Conservation (phyloP, 2,888 invertebrate species). For the Galerucella nymphaeae region DNA sequence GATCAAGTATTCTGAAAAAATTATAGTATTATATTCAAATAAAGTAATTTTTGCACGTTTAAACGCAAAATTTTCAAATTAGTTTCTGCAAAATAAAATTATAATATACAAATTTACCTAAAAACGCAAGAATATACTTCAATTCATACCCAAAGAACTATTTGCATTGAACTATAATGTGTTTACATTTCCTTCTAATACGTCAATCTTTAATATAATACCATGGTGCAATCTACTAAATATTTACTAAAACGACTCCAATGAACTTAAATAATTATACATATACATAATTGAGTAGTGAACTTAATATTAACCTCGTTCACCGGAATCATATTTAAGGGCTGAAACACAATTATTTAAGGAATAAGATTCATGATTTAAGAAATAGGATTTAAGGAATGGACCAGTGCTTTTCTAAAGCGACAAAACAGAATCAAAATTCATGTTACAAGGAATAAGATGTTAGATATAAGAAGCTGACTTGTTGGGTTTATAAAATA, state of each 20-base stretch:
- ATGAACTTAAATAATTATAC: neutral
- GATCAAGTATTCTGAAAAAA: neutral
- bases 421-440: too few relatives aligned
- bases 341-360: too few relatives aligned
- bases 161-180: constrained; percentile 1
- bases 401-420: too few relatives aligned
- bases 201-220: neutral
- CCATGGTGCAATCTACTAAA: neutral
- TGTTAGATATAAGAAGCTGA: too few relatives aligned
- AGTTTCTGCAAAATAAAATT: neutral
- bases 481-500: too few relatives aligned
- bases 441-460: too few relatives aligned
- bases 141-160: neutral
- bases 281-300: neutral
- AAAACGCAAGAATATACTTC: neutral
- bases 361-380: too few relatives aligned
- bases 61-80: neutral
- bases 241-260: neutral
- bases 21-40: neutral
- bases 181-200: neutral
- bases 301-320: neutral
- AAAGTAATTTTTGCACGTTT: neutral
- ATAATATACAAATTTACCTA: neutral
- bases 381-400: too few relatives aligned
- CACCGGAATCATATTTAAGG: neutral